phyloP scores from a whole-genome alignment of 2,888 invertebrate genomes.

The Abscondita cerata region DNA sequence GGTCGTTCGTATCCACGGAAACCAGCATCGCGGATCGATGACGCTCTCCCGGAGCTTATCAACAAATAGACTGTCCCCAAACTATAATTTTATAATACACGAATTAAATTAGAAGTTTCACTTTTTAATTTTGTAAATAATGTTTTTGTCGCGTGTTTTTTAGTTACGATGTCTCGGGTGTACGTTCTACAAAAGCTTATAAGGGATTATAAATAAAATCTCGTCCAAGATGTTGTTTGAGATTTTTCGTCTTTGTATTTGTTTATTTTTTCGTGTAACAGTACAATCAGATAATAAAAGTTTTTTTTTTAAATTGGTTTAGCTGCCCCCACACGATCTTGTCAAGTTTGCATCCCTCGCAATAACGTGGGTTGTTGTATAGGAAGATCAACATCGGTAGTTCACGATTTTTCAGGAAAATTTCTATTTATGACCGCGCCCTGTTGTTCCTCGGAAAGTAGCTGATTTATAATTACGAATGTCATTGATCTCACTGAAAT shows the following conservation, averaged over 20 bases:
- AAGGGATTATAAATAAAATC: too few relatives aligned
- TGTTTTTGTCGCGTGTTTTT: too few relatives aligned
- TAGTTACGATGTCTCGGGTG: too few relatives aligned
- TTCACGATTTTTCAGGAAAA: slow-evolving; percentile 16
- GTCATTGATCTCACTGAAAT: too few relatives aligned
- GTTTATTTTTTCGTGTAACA: too few relatives aligned
- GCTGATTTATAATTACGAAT: neutral
- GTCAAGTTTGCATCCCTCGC: slow-evolving; percentile 34
- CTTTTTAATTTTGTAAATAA: too few relatives aligned
- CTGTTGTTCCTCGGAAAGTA: slow-evolving; percentile 1
- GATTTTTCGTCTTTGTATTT: too few relatives aligned
- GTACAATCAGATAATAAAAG: too few relatives aligned
- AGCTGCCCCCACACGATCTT: slow-evolving; percentile 22
- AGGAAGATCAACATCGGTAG: slow-evolving; percentile 29
- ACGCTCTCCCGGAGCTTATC: slow-evolving; percentile 31
- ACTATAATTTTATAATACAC: slow-evolving; percentile 9
- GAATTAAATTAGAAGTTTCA: too few relatives aligned
- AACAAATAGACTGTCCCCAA: slow-evolving; percentile 30
- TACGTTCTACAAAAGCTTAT: too few relatives aligned
- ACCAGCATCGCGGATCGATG: slow-evolving; percentile 36
- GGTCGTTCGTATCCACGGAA: slow-evolving; percentile 37
- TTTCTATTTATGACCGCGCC: slow-evolving; percentile 20
- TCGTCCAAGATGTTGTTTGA: too few relatives aligned
- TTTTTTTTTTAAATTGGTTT: too few relatives aligned
- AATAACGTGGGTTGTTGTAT: slow-evolving; percentile 27